Evolutionary conservation across 2,888 invertebrate genomes (phyloP), one percentile per base, ranked within the genome.

Genomic region (Minunthozetes semirufus): DNA sequence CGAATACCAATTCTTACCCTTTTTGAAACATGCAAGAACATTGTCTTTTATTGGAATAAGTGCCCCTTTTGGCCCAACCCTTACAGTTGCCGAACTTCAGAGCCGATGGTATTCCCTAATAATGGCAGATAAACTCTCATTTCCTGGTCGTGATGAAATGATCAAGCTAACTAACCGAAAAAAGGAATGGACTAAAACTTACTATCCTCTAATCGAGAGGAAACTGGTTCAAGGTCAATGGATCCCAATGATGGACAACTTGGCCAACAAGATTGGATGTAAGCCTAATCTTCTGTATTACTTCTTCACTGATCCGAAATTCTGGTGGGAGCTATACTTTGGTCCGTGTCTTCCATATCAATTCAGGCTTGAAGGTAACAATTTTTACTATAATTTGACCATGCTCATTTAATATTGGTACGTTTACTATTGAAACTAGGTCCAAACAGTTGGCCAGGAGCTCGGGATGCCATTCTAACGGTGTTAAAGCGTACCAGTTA

Each of bases 71-170:
- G 85, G 85, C 5, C 82, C 84, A 2, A 80, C 85, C n/a, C 82
- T 83, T 80, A 84, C 85, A 0, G 82, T 85, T 1, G 80, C 82
- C n/a, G 85, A 85, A 77, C 79, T 85, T 79, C 85, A 85, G 78
- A 82, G 83, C 46, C 80, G 85, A 11, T 81, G 84, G 77, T 84
- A 83, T 50, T 81, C 81, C 0, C 79, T 79, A 42, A 80, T 84
- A 8, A 81, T 83, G 48, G 82, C 81, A 6, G 77, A 79, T 0
- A 76, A 79, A 1, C 72, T 78, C 1, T 77, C 59, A 13, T 84
- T 84, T 1, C 74, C 79, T 0, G 75, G 76, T 42, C 74, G 77
- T 0, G 79, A 79, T 22, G 84, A 84, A 84, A 78, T 79, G 79
- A 74, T 73, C 15, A 82, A 84, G 75, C 81, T 84, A 15, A 11